A percentile compares a stretch with the other conserved stretches of the same genome.
These are phyloP conservation scores for Hirudo medicinalis DNA, from an alignment of 1,140 invertebrate species.

Conservation along the genomic window DNA sequence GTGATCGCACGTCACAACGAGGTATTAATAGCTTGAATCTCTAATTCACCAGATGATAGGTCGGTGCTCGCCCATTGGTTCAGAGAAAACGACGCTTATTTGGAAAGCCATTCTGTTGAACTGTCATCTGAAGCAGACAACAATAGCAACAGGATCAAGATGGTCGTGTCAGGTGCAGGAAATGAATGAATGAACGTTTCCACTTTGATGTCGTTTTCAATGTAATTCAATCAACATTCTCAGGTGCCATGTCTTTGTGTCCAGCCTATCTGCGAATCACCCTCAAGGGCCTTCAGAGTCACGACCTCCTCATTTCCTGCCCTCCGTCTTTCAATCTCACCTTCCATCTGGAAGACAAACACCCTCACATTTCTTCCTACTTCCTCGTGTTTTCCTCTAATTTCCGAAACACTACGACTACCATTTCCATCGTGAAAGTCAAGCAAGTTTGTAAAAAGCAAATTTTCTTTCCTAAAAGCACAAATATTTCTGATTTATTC, in stretches of 20 bases:
- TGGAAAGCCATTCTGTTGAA: too few relatives aligned
- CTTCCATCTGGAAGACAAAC: slow-evolving; percentile 18
- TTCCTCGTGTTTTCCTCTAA: slow-evolving; percentile 14
- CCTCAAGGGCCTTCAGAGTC: slow-evolving; percentile 17
- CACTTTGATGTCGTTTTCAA: not conserved
- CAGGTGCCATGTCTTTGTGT: slow-evolving; percentile 20
- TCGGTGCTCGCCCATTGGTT: too few relatives aligned
- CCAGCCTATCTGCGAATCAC: slow-evolving; percentile 22
- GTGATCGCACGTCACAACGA: too few relatives aligned
- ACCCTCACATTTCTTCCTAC: slow-evolving; percentile 19
- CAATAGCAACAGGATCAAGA: too few relatives aligned
- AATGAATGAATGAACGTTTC: not conserved
- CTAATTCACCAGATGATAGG: too few relatives aligned
- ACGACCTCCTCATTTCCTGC: slow-evolving; percentile 21
- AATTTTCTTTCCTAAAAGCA: not conserved
- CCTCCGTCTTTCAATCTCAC: slow-evolving; percentile 20
- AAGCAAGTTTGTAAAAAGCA: not conserved
- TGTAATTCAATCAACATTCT: slow-evolving; percentile 5
- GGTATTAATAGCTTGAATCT: too few relatives aligned
- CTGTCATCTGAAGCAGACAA: too few relatives aligned
- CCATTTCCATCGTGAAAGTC: slow-evolving; percentile 13
- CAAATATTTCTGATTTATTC: too few relatives aligned
- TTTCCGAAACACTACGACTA: slow-evolving; percentile 18
- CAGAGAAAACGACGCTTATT: too few relatives aligned
- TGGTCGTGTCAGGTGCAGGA: too few relatives aligned